Conservation (phyloP, 2,888 invertebrate species). For the Stenodera caucasica region DNA sequence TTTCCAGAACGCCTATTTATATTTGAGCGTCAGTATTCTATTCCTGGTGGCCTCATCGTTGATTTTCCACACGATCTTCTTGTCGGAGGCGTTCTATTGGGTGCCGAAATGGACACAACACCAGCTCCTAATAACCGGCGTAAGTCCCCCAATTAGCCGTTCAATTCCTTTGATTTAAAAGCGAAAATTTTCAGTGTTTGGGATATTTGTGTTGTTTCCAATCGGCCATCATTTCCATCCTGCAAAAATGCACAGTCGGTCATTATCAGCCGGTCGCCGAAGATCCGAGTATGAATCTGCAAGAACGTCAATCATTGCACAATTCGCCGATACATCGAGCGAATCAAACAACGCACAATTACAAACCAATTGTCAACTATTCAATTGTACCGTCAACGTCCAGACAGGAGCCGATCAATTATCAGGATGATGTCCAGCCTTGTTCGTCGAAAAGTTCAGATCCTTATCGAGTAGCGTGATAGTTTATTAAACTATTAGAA, state of each 20-base stretch:
- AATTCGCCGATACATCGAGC: slow-evolving; percentile 50
- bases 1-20: slow-evolving; percentile 71
- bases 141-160: slow-evolving; percentile 50
- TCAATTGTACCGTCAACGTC: slow-evolving; percentile 57
- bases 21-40: slow-evolving; percentile 71
- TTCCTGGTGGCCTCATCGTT: slow-evolving; percentile 71
- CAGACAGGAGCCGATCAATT: slow-evolving; percentile 53
- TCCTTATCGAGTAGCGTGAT: slow-evolving; percentile 53
- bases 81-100: slow-evolving; percentile 67
- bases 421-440: slow-evolving; percentile 56
- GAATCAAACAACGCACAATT: slow-evolving; percentile 55
- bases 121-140: slow-evolving; percentile 67
- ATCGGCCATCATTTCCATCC: slow-evolving; percentile 61
- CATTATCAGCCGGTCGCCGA: slow-evolving; percentile 66
- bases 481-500: no score
- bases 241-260: slow-evolving; percentile 62
- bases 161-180: no score
- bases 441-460: slow-evolving; percentile 56
- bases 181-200: slow-evolving; percentile 63
- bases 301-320: slow-evolving; percentile 52
- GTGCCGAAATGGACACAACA: slow-evolving; percentile 73
- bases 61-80: slow-evolving; percentile 69
- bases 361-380: slow-evolving; percentile 52
- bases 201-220: slow-evolving; percentile 66
- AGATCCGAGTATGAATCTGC: slow-evolving; percentile 63